phyloP scores from a whole-genome alignment of 1,140 invertebrate species.

The Bombyx mandarina region DNA sequence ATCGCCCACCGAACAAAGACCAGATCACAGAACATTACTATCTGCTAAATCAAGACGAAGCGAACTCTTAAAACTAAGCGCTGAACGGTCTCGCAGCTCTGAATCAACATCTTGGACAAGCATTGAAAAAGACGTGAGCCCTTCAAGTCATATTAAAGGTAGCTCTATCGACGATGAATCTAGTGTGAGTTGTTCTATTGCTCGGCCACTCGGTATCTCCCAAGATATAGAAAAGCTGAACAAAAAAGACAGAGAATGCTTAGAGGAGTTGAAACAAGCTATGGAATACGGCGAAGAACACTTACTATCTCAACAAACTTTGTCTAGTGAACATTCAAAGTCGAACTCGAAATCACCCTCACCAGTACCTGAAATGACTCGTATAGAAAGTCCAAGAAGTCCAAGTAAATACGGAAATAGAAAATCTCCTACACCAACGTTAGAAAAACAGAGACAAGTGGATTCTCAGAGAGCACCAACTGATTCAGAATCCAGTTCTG shows the following conservation, averaged over 20 bases:
- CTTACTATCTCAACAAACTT: slow-evolving; percentile 48
- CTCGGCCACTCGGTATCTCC: slow-evolving; percentile 81
- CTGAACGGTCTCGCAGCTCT: slow-evolving; percentile 76
- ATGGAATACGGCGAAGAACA: slow-evolving; percentile 67
- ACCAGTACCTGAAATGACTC: slow-evolving; percentile 47
- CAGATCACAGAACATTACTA: slow-evolving; percentile 53
- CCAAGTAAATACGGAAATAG: slow-evolving; percentile 57
- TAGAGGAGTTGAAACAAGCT: slow-evolving; percentile 65
- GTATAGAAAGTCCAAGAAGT: slow-evolving; percentile 59
- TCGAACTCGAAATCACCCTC: slow-evolving; percentile 64
- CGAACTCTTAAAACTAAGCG: slow-evolving; percentile 73
- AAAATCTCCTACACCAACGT: slow-evolving; percentile 72
- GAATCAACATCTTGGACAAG: slow-evolving; percentile 76
- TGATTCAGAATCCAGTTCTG: slow-evolving; percentile 68
- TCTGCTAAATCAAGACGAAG: slow-evolving; percentile 61
- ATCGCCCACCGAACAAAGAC: slow-evolving; percentile 53
- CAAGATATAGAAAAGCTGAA: slow-evolving; percentile 77
- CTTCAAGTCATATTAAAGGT: slow-evolving; percentile 73
- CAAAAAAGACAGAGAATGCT: slow-evolving; percentile 65
- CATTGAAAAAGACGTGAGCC: slow-evolving; percentile 73
- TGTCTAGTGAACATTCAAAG: slow-evolving; percentile 64
- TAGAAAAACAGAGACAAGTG: slow-evolving; percentile 75
- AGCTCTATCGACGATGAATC: slow-evolving; percentile 81
- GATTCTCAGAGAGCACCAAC: slow-evolving; percentile 69
- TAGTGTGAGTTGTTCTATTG: slow-evolving; percentile 84